Evolutionary conservation across 2,113 vertebrate species (phyloP).

Genomic region (Eudorcas thomsonii): DNA sequence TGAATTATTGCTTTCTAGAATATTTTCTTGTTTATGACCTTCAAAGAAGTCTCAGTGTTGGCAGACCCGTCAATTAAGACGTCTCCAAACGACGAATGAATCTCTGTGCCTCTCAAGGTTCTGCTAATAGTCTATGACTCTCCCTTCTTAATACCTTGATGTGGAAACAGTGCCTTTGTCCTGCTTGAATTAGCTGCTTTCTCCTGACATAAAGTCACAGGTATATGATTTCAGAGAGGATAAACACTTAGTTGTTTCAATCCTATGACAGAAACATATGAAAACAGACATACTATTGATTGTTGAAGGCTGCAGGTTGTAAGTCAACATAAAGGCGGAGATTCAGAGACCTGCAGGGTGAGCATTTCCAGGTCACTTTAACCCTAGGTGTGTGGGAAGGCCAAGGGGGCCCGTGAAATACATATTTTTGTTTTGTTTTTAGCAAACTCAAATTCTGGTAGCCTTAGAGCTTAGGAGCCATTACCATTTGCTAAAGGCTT

Average conservation of each 20-base stretch:
- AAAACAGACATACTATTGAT: not conserved
- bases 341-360: rapidly evolving
- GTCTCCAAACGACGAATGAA: not conserved
- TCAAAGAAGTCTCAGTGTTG: constrained; percentile 65
- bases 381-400: rapidly evolving
- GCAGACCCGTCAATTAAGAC: constrained; percentile 56
- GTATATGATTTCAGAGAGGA: not conserved
- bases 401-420: rapidly evolving
- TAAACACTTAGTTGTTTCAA: not conserved
- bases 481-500: not conserved
- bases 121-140: not conserved
- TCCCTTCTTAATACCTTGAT: not conserved
- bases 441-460: not conserved
- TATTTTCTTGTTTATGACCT: constrained; percentile 77
- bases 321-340: rapidly evolving
- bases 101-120: not conserved
- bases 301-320: not conserved
- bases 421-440: not conserved
- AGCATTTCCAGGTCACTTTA: rapidly evolving
- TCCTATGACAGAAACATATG: not conserved
- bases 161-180: constrained; percentile 8
- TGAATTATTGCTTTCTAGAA: constrained; percentile 78
- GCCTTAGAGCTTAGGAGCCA: not conserved
- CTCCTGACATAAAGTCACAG: not conserved
- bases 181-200: not conserved